Conservation (phyloP, 2,797 vertebrate species). For the Characodon lateralis region DNA sequence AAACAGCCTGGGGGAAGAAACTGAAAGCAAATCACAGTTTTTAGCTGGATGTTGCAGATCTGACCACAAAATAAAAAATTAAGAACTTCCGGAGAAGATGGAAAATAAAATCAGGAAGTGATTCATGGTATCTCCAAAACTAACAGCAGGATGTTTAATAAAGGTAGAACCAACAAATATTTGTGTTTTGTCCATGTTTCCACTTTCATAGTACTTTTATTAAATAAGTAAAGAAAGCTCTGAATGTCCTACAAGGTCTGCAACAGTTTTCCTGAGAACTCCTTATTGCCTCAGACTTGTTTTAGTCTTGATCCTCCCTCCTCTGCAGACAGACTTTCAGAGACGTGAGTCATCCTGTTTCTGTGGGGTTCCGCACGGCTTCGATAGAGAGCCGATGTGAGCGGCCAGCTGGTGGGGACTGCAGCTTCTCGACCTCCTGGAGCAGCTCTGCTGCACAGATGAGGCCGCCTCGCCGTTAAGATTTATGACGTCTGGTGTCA, state of each 20-base stretch:
- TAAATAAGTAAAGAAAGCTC: neutral
- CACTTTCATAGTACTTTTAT: neutral
- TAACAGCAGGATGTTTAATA: too few relatives aligned
- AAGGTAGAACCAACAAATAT: neutral
- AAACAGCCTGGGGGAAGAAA: too few relatives aligned
- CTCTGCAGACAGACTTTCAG: slow-evolving; percentile 3
- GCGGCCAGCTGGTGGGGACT: slow-evolving; percentile 2
- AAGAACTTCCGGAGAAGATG: too few relatives aligned
- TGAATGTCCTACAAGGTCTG: neutral
- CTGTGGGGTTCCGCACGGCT: slow-evolving; percentile 9
- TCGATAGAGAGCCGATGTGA: slow-evolving; percentile 11
- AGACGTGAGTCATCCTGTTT: slow-evolving; percentile 30
- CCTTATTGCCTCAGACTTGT: too few relatives aligned
- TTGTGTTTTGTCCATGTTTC: neutral
- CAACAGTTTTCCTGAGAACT: neutral
- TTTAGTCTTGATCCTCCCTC: too few relatives aligned
- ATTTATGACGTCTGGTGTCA: slow-evolving; percentile 28
- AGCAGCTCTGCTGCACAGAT: slow-evolving; percentile 34
- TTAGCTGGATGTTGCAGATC: neutral
- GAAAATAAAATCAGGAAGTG: neutral
- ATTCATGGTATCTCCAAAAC: too few relatives aligned
- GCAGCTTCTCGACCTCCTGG: slow-evolving; percentile 28
- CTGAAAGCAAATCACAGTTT: neutral
- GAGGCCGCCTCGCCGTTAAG: slow-evolving; percentile 22
- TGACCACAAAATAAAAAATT: neutral